Base-by-base conservation (phyloP, 1,140 invertebrate genomes). In the Plectrocnemia conspersa region DNA sequence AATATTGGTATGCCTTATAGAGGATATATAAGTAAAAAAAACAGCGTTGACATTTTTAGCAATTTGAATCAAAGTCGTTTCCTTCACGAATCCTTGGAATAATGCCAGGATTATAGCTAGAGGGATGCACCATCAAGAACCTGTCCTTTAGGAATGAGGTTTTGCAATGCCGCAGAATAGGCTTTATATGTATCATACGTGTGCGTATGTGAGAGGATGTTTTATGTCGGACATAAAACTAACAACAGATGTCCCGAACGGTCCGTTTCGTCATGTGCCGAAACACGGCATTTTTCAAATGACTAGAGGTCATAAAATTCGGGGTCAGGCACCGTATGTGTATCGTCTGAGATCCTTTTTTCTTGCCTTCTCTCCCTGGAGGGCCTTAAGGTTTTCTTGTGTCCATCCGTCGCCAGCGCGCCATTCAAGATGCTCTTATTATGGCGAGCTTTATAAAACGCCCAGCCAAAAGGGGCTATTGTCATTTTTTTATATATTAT, bases 161-260 rank as follows among this genome's bases (percentile, higher is more conserved):
- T 40, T 29, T 40, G 3, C 3, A 40, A 40, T 18, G 36, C 21
- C 15, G 36, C 36, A 19, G 21, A 40, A 40, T 40, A 19, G 21
- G 21, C 16, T 33, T 11, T 33, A 33, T 13, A 15, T 33, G 32
- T 15, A 13, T 33, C 32, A 9, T 11, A 13, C n/a, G 36, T 40
- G 16, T 10, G 16, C 7, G 16, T 40, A 16, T 3, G 16, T 40
- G 36, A 18, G 25, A 38, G 16, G 35, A 25, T 55, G 35, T 38
- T 55, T 55, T 55, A 55, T 55, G 42, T 22, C 44, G 3, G 15
- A 35, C 42, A 46, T 55, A 55, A 55, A 54, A 55, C 42, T 46
- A 42, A 55, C 53, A 48, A 40, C 53, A 55, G 53, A 55, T 55
- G 53, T 38, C 44, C 35, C 29, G 44, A 55, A 55, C 44, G 53